These are phyloP conservation scores for Arge pagana DNA, from an alignment of 2,888 invertebrate species.

Conservation along the genomic window DNA sequence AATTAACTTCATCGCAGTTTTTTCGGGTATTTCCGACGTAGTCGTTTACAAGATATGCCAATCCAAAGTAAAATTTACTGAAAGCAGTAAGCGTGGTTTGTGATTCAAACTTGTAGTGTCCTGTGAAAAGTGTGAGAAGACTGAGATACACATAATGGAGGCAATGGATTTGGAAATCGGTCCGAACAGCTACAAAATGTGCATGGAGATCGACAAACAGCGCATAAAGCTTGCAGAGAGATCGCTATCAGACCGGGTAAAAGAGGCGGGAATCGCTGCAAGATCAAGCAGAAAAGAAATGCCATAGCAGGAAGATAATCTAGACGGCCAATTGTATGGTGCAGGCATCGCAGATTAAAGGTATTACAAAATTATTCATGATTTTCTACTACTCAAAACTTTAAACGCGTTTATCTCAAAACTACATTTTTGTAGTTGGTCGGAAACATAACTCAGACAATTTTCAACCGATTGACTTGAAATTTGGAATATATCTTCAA, in stretches of 20 bases:
- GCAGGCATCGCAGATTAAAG: no score
- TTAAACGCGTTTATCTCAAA: no score
- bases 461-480: no score
- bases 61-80: conserved; percentile 31
- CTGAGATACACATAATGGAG: conserved; percentile 26
- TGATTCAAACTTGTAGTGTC: conserved; percentile 32
- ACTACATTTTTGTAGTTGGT: no score
- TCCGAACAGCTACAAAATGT: no score
- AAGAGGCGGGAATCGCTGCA: conserved; percentile 20
- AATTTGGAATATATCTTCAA: no score
- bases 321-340: no score
- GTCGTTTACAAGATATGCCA: conserved; percentile 34
- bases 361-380: no score
- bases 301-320: no score
- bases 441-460: no score
- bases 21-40: conserved; percentile 29
- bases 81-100: conserved; percentile 31
- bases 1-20: conserved; percentile 32
- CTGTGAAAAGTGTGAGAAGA: conserved; percentile 28
- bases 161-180: conserved; percentile 26
- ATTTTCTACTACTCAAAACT: no score
- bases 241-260: conserved; percentile 20
- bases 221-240: conserved; percentile 26
- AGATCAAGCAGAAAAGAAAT: conserved; percentile 24
- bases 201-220: conserved; percentile 24